These are phyloP conservation scores for Crenichthys baileyi DNA, from an alignment of 2,797 vertebrate genomes.

Conservation along the genomic window DNA sequence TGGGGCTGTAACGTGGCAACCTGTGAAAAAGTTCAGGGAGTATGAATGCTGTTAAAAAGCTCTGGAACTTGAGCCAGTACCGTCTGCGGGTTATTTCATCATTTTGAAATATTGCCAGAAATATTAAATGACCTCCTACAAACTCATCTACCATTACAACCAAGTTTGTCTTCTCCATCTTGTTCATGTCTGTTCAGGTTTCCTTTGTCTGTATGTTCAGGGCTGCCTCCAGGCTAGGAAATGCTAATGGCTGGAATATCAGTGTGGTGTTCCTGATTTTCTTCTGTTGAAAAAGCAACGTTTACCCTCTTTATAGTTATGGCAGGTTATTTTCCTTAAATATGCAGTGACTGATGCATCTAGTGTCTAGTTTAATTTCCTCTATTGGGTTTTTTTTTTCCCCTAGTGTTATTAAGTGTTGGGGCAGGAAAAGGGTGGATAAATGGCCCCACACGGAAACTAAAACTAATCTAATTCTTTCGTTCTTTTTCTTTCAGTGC, in stretches of 20 bases:
- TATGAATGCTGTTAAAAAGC: too few relatives aligned
- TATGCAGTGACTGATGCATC: not conserved
- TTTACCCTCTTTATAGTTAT: not conserved
- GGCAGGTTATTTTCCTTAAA: not conserved
- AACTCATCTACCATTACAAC: not conserved
- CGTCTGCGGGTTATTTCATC: not conserved
- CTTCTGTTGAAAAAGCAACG: not conserved
- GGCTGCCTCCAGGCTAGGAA: not conserved
- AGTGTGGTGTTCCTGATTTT: not conserved
- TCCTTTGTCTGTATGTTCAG: not conserved
- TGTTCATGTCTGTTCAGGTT: not conserved
- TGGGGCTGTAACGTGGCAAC: too few relatives aligned
- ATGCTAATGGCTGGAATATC: not conserved
- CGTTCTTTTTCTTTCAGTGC: conserved; percentile 80
- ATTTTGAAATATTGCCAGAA: not conserved
- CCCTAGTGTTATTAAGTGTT: too few relatives aligned
- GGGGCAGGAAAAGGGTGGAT: not conserved
- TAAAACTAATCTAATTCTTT: not conserved
- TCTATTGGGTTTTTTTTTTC: not conserved
- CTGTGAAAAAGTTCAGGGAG: too few relatives aligned
- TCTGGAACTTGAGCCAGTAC: too few relatives aligned
- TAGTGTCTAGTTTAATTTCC: too few relatives aligned
- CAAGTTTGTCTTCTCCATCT: not conserved
- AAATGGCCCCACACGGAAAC: too few relatives aligned
- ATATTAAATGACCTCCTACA: not conserved